Base-by-base conservation (phyloP, 1,140 invertebrate genomes). In the Yoshiicerus persimilis region DNA sequence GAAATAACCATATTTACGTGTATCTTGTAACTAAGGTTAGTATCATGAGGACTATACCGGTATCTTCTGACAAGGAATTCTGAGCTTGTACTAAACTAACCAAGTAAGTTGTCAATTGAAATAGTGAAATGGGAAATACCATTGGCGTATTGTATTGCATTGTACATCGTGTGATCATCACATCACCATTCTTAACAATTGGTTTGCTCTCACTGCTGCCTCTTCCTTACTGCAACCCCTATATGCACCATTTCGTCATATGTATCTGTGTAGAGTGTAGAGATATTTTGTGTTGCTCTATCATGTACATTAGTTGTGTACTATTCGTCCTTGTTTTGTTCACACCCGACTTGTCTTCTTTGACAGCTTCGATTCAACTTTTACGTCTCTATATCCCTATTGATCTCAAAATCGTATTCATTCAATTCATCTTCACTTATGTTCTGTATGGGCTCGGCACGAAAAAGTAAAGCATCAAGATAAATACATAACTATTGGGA, bases 381-480 rank as follows among this genome's bases (percentile, higher is more conserved):
- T 84, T 84, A 56, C 83, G 38, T 27, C 39, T 62, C 83, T 80
- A 80, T 80, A 80, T 80, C 75, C 75, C 66, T 32, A 80, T 80
- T 80, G 75, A 80, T 80, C 32, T 38, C 13, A 10, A 23, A 80
- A 80, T 80, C 38, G 75, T 80, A 80, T 80, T 80, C 75, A 80
- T 34, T 80, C 75, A 80, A 80, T 80, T 80, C 75, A 80, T 80
- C 75, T 80, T 80, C 75, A 80, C 75, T 80, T 80, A 80, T 80
- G 75, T 80, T 80, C 38, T 20, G 27, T 16, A 80, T 16, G 32
- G 75, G 25, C 66, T 20, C 30, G n/a, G 34, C 16, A 70, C 23
- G 47, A 16, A 56, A 56, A n/a, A 56, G 41, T 47, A 47, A 47
- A 47, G 41, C 41, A 11, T 47, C 41, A 4, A 80, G 75, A 80